These are phyloP conservation scores for Ptyas mucosa DNA, from an alignment of 2,113 vertebrate genomes.

Conservation along the genomic window DNA sequence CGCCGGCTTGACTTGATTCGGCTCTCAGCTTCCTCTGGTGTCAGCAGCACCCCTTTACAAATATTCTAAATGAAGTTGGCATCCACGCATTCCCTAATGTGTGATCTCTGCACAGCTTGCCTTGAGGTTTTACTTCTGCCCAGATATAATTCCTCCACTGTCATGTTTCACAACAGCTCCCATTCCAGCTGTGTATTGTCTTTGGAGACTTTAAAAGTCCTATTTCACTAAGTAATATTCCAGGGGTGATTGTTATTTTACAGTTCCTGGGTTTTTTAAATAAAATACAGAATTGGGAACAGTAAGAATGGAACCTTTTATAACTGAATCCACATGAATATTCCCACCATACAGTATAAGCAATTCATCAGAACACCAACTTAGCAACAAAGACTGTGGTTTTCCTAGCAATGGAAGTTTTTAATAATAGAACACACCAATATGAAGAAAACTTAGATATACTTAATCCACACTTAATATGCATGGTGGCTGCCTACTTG, in stretches of 20 bases:
- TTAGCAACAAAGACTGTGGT: background rate
- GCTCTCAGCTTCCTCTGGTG: background rate
- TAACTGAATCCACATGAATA: background rate
- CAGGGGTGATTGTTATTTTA: background rate
- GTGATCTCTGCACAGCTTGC: background rate
- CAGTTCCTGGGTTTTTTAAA: background rate
- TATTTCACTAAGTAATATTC: background rate
- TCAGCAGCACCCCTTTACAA: background rate
- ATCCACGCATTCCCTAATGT: background rate
- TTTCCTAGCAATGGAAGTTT: slow-evolving; percentile 2
- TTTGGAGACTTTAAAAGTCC: background rate
- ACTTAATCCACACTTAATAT: background rate
- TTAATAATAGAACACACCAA: slow-evolving; percentile 5
- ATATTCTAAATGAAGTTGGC: background rate
- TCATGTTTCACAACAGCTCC: background rate
- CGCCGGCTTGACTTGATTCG: background rate
- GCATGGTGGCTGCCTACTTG: background rate
- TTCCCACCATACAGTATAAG: background rate
- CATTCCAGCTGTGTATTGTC: background rate
- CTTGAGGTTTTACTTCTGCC: background rate
- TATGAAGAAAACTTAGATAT: background rate
- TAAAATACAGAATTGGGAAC: background rate
- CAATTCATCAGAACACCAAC: background rate
- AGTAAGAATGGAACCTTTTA: background rate
- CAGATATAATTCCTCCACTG: background rate